A percentile compares a stretch with the other conserved stretches of the same genome.
Conservation (phyloP, 2,888 invertebrate genomes). For the Yponomeuta sedellus region DNA sequence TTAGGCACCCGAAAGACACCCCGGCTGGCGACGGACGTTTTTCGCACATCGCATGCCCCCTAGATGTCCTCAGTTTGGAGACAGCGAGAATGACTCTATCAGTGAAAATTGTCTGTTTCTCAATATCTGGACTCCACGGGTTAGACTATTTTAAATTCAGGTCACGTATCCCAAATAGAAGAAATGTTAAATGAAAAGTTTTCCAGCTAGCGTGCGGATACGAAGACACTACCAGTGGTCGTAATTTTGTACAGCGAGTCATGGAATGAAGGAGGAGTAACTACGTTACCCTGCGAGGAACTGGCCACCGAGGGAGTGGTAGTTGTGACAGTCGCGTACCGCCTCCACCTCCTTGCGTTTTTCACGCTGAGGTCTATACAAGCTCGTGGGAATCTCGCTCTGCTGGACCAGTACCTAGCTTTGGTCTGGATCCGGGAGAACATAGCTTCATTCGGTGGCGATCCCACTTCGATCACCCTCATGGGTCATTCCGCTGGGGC, state of each 20-base stretch:
- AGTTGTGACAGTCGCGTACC: slow-evolving; percentile 82
- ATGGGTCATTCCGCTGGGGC: slow-evolving; percentile 90
- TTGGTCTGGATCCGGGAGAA: slow-evolving; percentile 86
- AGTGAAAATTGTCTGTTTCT: slow-evolving; percentile 92
- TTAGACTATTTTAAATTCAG: slow-evolving; percentile 34
- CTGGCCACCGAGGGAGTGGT: slow-evolving; percentile 82
- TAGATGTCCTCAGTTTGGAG: slow-evolving; percentile 79
- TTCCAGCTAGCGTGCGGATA: slow-evolving; percentile 67
- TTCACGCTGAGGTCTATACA: slow-evolving; percentile 72
- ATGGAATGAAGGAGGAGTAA: slow-evolving; percentile 70
- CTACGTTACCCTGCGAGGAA: slow-evolving; percentile 81
- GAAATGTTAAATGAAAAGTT: slow-evolving; percentile 4
- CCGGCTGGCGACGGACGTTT: slow-evolving; percentile 83
- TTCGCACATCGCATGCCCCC: slow-evolving; percentile 82
- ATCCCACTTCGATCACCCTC: slow-evolving; percentile 85
- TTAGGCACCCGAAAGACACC: slow-evolving; percentile 82
- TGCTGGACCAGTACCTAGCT: slow-evolving; percentile 90
- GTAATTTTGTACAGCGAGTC: slow-evolving; percentile 82
- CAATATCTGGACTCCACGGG: slow-evolving; percentile 92
- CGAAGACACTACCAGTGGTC: slow-evolving; percentile 79
- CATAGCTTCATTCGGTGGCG: slow-evolving; percentile 87
- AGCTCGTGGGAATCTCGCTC: slow-evolving; percentile 88
- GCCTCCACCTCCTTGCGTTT: slow-evolving; percentile 83
- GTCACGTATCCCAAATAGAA: slow-evolving; percentile 8
- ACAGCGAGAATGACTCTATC: slow-evolving; percentile 41